phyloP scores from a whole-genome alignment of 2,113 vertebrate species.

The Tachuris rubrigastra region DNA sequence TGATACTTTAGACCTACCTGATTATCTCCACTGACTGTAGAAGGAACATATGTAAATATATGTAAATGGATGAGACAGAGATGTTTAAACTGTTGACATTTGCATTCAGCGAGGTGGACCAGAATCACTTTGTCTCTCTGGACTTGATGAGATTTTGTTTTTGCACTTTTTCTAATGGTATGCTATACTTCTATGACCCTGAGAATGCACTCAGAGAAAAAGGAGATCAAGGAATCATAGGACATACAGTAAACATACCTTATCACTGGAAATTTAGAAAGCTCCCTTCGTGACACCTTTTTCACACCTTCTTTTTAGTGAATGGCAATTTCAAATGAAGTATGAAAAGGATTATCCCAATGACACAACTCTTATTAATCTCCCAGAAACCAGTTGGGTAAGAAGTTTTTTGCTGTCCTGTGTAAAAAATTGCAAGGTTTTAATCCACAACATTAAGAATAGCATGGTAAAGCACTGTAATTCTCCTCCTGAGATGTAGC shows the following conservation, averaged over 20 bases:
- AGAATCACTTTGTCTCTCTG: background rate
- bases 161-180: background rate
- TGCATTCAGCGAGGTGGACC: background rate
- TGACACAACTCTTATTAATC: background rate
- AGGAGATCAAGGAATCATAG: background rate
- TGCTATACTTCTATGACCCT: background rate
- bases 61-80: background rate
- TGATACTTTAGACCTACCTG: background rate
- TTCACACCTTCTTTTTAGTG: background rate
- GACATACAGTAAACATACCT: background rate
- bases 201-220: background rate
- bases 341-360: background rate
- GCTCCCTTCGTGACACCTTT: background rate
- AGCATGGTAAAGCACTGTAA: background rate
- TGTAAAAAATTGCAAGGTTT: background rate
- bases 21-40: background rate
- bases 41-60: background rate
- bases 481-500: background rate
- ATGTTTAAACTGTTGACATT: background rate
- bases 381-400: background rate
- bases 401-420: background rate
- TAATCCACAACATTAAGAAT: background rate
- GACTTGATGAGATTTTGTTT: accelerated
- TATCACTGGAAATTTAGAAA: background rate
- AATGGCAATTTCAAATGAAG: background rate